Evolutionary conservation across 2,888 invertebrate species (phyloP), one percentile per base, ranked within the genome.

Genomic region (Hydriomena furcata): DNA sequence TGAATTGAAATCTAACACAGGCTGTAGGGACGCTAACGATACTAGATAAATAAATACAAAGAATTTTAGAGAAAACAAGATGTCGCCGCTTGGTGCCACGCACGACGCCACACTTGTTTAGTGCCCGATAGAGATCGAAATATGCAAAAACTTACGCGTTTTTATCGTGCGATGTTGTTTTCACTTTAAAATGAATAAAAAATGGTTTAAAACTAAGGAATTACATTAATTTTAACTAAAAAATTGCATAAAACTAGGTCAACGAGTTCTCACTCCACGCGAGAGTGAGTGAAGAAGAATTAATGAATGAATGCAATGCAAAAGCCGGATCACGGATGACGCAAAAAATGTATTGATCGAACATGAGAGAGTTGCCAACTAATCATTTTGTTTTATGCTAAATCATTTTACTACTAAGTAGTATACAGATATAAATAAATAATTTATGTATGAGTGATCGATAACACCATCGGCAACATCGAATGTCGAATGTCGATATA

Each of bases 71-170:
- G 74, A 82, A 86, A 87, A 89, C 89, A 89, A 89, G 79, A 89
- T 89, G 89, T 89, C 89, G 86, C 71, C 87, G 73, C 76, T 71
- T 76, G 79, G 80, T 84, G 88, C 89, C 88, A 89, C 88, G 88
- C 88, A 89, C 87, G 88, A 79, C 66, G 64, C 81, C 83, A 79
- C 75, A 66, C 70, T 64, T 64, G 38, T 44, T 44, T 40, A 47
- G 13, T 5, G 5, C 12, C 25, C 8, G 12, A 28, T 12, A 30
- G 23, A 7, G 30, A 11, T 24, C 13, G n/a, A 32, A 36, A 44
- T 36, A 25, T 17, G 10, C 7, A 11, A 25, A 32, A 28, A 55
- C 47, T 47, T 47, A 50, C 46, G 34, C 20, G 43, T 51, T 47
- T 46, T 51, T 47, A 55, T 38, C 40, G 42, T 43, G 36, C 35